Conservation (phyloP, 2,888 invertebrate genomes). For the Eristalinus sepulchralis region DNA sequence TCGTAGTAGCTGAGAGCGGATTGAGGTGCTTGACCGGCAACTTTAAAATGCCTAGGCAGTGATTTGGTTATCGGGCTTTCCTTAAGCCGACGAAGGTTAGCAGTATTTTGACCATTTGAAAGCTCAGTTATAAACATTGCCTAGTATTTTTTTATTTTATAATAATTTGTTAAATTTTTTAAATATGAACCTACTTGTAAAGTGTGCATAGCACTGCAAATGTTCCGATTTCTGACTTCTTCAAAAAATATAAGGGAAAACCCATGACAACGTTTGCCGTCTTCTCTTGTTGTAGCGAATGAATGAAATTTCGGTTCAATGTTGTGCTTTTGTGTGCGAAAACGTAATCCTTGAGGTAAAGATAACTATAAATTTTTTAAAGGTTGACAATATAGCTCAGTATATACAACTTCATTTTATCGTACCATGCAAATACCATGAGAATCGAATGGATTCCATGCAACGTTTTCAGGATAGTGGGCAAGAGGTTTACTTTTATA, state of each 20-base stretch:
- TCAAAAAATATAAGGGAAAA: constrained; percentile 98
- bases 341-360: constrained; percentile 95
- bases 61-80: constrained; percentile 89
- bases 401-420: not conserved
- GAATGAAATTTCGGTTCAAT: constrained; percentile 95
- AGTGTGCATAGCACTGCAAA: constrained; percentile 97
- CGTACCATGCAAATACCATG: constrained; percentile 98
- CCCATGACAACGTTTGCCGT: constrained; percentile 96
- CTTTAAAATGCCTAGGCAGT: constrained; percentile 93
- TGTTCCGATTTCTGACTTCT: constrained; percentile 94
- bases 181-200: constrained; percentile 86
- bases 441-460: constrained; percentile 95
- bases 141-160: constrained; percentile 82
- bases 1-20: constrained; percentile 94
- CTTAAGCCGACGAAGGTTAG: constrained; percentile 85
- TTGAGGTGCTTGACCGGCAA: constrained; percentile 88
- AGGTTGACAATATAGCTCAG: not conserved
- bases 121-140: constrained; percentile 95
- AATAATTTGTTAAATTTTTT: not conserved
- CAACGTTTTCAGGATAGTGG: constrained; percentile 95
- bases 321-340: constrained; percentile 96
- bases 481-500: constrained; percentile 97
- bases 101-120: constrained; percentile 89
- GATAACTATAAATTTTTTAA: constrained; percentile 87
- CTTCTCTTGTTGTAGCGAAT: constrained; percentile 97